Conservation (phyloP, 1,140 invertebrate species). For the Apis cerana region DNA sequence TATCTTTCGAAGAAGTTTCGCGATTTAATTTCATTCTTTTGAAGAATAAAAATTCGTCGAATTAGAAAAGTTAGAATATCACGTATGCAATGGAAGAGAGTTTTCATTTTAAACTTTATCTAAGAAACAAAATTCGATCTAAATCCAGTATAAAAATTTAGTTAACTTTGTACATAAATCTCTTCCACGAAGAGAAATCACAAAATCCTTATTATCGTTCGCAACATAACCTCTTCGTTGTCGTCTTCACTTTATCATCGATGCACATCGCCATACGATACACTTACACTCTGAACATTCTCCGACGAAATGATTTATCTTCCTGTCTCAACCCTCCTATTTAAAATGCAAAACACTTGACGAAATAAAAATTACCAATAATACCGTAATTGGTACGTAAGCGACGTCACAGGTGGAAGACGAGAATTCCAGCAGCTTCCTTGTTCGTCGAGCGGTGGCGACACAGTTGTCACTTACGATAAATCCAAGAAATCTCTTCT, state of each 20-base stretch:
- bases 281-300: not conserved
- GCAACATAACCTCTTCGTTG: not conserved
- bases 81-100: too few relatives aligned
- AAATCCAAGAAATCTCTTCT: conserved; percentile 26
- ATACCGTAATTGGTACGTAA: conserved; percentile 43
- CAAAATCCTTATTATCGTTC: not conserved
- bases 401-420: conserved; percentile 15
- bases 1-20: too few relatives aligned
- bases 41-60: too few relatives aligned
- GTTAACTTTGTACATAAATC: too few relatives aligned
- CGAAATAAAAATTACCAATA: not conserved
- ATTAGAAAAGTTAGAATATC: too few relatives aligned
- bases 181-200: too few relatives aligned
- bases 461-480: conserved; percentile 40
- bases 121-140: too few relatives aligned
- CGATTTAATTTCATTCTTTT: too few relatives aligned
- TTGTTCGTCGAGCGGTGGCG: conserved; percentile 9
- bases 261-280: not conserved
- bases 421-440: conserved; percentile 17
- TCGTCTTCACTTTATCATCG: not conserved
- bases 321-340: not conserved
- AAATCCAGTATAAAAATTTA: too few relatives aligned
- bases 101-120: too few relatives aligned
- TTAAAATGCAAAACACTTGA: conserved; percentile 20
- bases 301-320: conserved; percentile 42